A percentile compares a stretch with the other conserved stretches of the same genome.
Evolutionary conservation across 2,888 invertebrate species (phyloP).

Genomic region (Tachina grossa): DNA sequence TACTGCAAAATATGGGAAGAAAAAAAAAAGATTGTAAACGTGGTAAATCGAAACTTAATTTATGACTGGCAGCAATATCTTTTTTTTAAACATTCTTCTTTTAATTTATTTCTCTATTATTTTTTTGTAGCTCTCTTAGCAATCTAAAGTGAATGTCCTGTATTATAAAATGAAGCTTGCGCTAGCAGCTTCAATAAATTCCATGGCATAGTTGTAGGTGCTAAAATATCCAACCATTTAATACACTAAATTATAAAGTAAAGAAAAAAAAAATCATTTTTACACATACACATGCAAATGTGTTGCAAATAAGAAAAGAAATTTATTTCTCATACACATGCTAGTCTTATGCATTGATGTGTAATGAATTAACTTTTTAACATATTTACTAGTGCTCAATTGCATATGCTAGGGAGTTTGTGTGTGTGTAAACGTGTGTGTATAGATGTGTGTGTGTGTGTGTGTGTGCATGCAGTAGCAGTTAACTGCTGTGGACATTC

Average conservation of each 20-base stretch:
- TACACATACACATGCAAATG: conserved; percentile 39
- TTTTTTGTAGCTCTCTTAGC: neutral
- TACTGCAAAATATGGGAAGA: neutral
- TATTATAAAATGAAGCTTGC: conserved; percentile 57
- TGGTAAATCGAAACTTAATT: conserved; percentile 70
- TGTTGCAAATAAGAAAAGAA: conserved; percentile 35
- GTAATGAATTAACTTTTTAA: conserved; percentile 71
- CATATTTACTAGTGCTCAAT: conserved; percentile 68
- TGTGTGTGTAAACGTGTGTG: neutral
- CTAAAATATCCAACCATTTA: conserved; percentile 62
- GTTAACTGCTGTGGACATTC: conserved; percentile 45
- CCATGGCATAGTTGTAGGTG: conserved; percentile 65
- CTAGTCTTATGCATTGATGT: conserved; percentile 77
- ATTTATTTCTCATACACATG: conserved; percentile 63
- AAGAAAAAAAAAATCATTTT: neutral
- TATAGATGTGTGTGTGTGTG: neutral
- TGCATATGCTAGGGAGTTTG: conserved; percentile 62
- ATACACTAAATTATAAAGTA: conserved; percentile 53
- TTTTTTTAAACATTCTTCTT: conserved; percentile 30
- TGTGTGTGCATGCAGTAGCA: neutral
- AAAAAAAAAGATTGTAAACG: conserved; percentile 35
- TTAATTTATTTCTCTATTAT: conserved; percentile 44
- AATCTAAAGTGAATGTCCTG: conserved; percentile 63
- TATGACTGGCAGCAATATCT: conserved; percentile 62
- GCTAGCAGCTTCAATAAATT: conserved; percentile 46